Conservation (phyloP, 2,113 vertebrate genomes). For the Tupaia chinensis region DNA sequence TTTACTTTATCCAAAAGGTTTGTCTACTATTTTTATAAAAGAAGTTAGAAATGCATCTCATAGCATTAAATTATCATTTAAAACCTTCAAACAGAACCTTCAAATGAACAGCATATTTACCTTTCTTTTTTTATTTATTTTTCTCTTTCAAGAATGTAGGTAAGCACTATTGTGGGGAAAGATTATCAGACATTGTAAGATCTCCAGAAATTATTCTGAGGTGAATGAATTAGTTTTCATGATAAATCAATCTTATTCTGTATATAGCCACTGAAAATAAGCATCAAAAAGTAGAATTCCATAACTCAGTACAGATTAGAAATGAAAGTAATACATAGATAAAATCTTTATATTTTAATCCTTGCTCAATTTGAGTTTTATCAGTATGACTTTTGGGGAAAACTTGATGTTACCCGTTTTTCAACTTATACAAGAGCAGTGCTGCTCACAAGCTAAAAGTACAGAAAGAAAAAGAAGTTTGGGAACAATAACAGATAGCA, state of each 20-base stretch:
- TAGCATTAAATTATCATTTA: not conserved
- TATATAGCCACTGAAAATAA: not conserved
- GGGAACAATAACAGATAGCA: not conserved
- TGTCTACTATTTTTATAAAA: not conserved
- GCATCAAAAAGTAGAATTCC: not conserved
- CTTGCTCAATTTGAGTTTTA: not conserved
- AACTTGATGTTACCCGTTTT: not conserved
- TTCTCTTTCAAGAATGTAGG: not conserved
- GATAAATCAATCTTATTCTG: not conserved
- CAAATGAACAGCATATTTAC: not conserved
- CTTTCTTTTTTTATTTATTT: not conserved
- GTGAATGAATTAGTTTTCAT: not conserved
- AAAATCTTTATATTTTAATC: not conserved
- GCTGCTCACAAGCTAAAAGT: not conserved
- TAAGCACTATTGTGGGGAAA: not conserved
- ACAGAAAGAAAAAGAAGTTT: not conserved
- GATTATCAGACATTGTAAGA: not conserved
- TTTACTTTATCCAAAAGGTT: not conserved
- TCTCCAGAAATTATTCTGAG: conserved; percentile 27
- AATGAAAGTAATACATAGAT: not conserved
- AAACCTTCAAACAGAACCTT: conserved; percentile 17
- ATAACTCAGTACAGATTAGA: not conserved
- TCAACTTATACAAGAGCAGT: not conserved
- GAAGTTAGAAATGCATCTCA: conserved; percentile 22
- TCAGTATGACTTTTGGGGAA: not conserved